Base-by-base conservation (phyloP, 2,113 vertebrate genomes). In the Brienomyrus longianalis region DNA sequence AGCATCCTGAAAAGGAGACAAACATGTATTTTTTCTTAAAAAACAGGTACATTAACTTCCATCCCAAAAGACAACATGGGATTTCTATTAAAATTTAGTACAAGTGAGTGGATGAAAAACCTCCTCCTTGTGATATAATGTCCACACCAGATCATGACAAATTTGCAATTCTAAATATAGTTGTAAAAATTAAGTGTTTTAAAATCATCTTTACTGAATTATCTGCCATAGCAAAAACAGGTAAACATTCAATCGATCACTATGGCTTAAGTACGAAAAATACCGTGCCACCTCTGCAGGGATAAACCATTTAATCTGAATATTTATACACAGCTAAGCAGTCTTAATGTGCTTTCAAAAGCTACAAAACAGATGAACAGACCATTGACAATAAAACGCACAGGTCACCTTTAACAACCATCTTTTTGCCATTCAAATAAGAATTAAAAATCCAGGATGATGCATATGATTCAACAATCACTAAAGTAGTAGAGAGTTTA, bases 1-100 rank as follows among this genome's bases (percentile, higher is more conserved):
- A 92, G 95, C 97, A 97, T 97, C 96, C 98, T 99, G 95, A 87
- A 93, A 92, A 92, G 84, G 86, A 86, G 86, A 89, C 35, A 11
- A 62, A 62, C n/a, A n/a, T n/a, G 0, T 6, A 9, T n/a, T 23
- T n/a, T 62, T 56, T 27, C 8, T 1, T 56, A 54, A 35, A 56
- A 74, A 47, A 74, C 89, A 90, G 56, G 27, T 7, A 66, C n/a
- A 66, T n/a, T 8, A 66, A 66, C 27, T 27, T 23, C n/a, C n/a
- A n/a, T 27, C n/a, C 10, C 59, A 66, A 66, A 66, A 66, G 59
- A 70, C 62, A 70, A 11, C n/a, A 70, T 5, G 0, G 56, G n/a
- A 27, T 7, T 62, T 62, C 56, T 21, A 21, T 11, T 23, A 66
- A 66, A n/a, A 77, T 77, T 19, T 77, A 43, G 74, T 43, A 43